A percentile compares a stretch with the other conserved stretches of the same genome.
These are phyloP conservation scores for Rallus limicola DNA, from an alignment of 2,113 vertebrate species.

Conservation along the genomic window DNA sequence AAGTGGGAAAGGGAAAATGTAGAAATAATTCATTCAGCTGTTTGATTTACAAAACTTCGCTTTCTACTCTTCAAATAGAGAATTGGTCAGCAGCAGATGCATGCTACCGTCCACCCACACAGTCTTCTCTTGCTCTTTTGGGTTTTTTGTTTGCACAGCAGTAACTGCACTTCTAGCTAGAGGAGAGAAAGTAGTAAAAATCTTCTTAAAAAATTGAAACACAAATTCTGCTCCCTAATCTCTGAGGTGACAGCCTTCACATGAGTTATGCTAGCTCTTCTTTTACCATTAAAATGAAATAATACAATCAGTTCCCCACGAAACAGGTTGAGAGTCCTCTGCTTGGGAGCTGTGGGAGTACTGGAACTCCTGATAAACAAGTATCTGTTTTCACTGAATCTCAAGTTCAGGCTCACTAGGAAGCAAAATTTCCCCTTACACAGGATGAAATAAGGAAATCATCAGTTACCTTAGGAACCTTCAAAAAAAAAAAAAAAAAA, in stretches of 20 bases:
- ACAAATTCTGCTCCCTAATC: neutral
- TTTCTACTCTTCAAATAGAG: neutral
- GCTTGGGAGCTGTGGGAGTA: neutral
- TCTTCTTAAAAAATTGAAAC: neutral
- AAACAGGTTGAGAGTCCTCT: neutral
- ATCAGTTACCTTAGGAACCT: slow-evolving; percentile 44
- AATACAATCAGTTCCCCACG: neutral
- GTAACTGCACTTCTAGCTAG: neutral
- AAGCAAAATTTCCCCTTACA: slow-evolving; percentile 73
- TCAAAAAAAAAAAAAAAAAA: neutral
- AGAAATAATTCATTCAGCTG: neutral
- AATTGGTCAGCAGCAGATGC: neutral
- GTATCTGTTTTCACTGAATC: neutral
- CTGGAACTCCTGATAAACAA: slow-evolving; percentile 55
- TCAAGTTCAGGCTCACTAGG: slow-evolving; percentile 58
- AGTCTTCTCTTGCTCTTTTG: neutral
- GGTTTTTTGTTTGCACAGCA: neutral
- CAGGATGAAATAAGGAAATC: slow-evolving; percentile 74
- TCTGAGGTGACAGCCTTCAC: neutral
- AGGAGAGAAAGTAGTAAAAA: neutral
- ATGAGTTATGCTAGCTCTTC: neutral
- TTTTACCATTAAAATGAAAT: neutral
- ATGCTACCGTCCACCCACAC: neutral
- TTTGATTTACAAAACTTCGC: neutral
- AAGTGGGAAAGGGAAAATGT: neutral